Conservation (phyloP, 2,797 vertebrate species). For the Acanthis flammea region DNA sequence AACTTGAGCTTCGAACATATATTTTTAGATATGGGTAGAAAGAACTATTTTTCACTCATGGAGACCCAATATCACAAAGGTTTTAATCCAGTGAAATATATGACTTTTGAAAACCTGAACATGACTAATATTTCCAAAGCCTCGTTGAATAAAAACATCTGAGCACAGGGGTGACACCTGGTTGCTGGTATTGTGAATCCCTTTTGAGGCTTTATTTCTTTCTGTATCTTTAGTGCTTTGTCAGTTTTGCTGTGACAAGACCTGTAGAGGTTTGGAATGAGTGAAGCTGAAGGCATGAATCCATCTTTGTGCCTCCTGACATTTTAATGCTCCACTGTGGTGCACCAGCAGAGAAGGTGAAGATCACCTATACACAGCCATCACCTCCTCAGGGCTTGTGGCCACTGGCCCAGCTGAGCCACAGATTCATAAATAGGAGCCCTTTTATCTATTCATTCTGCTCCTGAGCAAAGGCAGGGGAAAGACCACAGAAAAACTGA, state of each 20-base stretch:
- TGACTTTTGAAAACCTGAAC: neutral
- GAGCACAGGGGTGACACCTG: neutral
- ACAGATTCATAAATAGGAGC: neutral
- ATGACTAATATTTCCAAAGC: neutral
- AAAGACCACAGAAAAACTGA: neutral
- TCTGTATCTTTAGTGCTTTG: neutral
- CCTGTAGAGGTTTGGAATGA: neutral
- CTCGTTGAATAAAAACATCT: neutral
- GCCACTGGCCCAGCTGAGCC: neutral
- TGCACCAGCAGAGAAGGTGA: neutral
- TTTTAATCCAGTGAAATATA: neutral
- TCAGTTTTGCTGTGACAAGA: neutral
- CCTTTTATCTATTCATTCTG: neutral
- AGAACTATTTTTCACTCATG: neutral
- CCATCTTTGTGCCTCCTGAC: neutral
- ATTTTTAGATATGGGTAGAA: slow-evolving; percentile 24
- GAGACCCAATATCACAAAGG: neutral
- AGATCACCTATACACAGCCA: neutral
- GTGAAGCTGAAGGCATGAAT: neutral
- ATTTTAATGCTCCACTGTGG: neutral
- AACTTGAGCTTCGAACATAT: neutral
- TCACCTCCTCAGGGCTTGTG: neutral
- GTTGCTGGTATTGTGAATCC: neutral
- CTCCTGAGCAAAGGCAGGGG: neutral
- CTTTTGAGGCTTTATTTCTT: neutral